These are phyloP conservation scores for Punctoribates punctum DNA, from an alignment of 2,888 invertebrate genomes.

Conservation along the genomic window DNA sequence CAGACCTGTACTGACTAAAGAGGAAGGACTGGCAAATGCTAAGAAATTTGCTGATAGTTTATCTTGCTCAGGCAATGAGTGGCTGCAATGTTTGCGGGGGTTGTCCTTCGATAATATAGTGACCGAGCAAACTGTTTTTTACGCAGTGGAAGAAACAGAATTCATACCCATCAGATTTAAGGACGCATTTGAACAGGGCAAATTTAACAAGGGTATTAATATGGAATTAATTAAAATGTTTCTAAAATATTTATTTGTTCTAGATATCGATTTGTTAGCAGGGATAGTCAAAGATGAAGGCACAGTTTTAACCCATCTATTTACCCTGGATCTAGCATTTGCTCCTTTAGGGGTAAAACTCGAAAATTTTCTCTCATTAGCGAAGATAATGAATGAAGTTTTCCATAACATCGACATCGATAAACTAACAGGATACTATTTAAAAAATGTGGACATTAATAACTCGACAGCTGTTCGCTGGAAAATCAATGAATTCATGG, in stretches of 20 bases:
- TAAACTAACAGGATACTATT: background rate
- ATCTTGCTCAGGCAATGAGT: background rate
- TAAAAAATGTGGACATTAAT: background rate
- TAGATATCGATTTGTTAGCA: background rate
- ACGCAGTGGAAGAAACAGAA: background rate
- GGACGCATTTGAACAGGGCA: background rate
- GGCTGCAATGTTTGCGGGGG: constrained; percentile 12
- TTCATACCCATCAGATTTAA: background rate
- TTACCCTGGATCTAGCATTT: background rate
- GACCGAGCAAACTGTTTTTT: background rate
- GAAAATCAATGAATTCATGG: background rate
- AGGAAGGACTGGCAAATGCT: background rate
- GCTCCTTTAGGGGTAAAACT: background rate
- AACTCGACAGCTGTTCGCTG: background rate
- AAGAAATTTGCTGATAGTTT: constrained; percentile 6
- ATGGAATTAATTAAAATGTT: background rate
- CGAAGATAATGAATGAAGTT: background rate
- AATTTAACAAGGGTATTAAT: background rate
- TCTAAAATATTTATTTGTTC: background rate
- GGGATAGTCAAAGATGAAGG: background rate
- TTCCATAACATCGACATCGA: background rate
- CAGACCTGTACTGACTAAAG: background rate
- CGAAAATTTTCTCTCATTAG: background rate
- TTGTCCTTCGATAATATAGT: no score
- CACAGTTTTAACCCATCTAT: background rate